Percentiles rank a stretch among this genome's conserved stretches.
phyloP scores from a whole-genome alignment of 2,888 invertebrate genomes.

The Chrysolina americana region DNA sequence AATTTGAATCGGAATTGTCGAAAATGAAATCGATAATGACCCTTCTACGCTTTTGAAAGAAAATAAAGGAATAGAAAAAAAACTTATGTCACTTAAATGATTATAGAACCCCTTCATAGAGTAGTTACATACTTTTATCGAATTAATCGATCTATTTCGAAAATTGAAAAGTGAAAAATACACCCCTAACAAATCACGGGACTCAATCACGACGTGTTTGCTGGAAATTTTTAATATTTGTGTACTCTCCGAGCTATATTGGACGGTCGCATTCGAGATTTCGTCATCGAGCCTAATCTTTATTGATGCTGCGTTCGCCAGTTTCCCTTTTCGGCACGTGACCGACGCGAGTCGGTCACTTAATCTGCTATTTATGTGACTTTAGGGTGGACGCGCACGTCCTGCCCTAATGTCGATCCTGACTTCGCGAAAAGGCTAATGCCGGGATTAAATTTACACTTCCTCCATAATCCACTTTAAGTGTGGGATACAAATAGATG shows the following conservation, averaged over 20 bases:
- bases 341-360: constrained; percentile 69
- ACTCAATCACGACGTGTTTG: no score
- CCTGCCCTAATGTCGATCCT: constrained; percentile 46
- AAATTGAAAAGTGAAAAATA: no score
- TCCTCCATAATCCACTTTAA: constrained; percentile 53
- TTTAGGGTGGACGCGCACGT: constrained; percentile 65
- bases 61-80: no score
- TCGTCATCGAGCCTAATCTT: constrained; percentile 56
- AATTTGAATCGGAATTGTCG: no score
- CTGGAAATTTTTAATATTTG: no score
- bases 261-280: constrained; percentile 6
- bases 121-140: no score
- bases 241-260: not conserved
- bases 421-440: constrained; percentile 60
- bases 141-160: no score
- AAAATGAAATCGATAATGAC: no score
- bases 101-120: no score
- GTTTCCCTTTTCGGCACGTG: constrained; percentile 62
- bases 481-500: constrained; percentile 40
- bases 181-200: no score
- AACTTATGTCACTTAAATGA: no score
- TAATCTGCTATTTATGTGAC: constrained; percentile 71
- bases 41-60: no score
- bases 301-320: constrained; percentile 60
- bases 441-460: constrained; percentile 60